phyloP scores from a whole-genome alignment of 2,113 vertebrate species.

The Clarias magur region DNA sequence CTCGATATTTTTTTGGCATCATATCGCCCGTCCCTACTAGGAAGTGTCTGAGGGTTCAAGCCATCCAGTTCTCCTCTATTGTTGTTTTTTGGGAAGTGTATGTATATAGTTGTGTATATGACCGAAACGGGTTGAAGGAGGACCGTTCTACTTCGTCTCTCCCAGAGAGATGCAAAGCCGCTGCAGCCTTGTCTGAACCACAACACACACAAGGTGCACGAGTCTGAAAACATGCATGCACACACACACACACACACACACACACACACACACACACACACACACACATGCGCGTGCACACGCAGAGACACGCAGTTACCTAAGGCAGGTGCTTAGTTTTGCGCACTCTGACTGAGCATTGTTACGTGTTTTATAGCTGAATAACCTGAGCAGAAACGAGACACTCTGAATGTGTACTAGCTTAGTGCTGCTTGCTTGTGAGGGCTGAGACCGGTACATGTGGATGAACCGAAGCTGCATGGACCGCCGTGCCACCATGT shows the following conservation, averaged over 20 bases:
- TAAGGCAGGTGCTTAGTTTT: constrained; percentile 30
- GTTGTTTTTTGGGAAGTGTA: not conserved
- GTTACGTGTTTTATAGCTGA: constrained; percentile 4
- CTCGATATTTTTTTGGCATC: not conserved
- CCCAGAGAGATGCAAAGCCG: constrained; percentile 31
- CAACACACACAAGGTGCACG: constrained; percentile 14
- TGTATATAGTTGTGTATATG: constrained; percentile 29
- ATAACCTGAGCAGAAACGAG: not conserved
- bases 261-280: no score
- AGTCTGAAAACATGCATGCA: constrained; percentile 14
- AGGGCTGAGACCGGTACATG: not conserved
- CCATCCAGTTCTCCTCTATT: not conserved
- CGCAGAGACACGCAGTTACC: no score
- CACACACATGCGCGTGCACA: no score
- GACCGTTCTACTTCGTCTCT: constrained; percentile 20
- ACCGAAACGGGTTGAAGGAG: constrained; percentile 2
- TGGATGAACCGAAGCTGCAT: not conserved
- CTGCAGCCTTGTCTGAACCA: constrained; percentile 34
- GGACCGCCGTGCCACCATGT: not conserved
- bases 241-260: not conserved
- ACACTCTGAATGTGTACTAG: constrained; percentile 40
- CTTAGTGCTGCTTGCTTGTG: not conserved
- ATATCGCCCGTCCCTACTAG: not conserved
- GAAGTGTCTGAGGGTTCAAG: not conserved
- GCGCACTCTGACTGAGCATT: not conserved